Conservation (phyloP, 2,888 invertebrate species). For the Eristalis pertinax region DNA sequence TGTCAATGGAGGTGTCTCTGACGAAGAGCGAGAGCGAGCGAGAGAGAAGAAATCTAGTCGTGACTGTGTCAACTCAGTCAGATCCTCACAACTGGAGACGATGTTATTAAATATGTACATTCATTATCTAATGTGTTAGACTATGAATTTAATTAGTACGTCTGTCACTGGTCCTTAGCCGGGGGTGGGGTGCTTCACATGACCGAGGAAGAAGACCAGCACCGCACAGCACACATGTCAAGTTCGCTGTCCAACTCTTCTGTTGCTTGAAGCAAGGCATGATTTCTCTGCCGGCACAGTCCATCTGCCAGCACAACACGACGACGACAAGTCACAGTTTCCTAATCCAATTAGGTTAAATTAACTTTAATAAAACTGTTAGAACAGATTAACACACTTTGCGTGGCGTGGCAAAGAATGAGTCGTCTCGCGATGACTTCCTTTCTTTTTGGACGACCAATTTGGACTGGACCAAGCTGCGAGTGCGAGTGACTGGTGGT, state of each 20-base stretch:
- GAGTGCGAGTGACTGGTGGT: not conserved
- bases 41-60: not conserved
- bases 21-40: not conserved
- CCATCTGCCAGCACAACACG: not conserved
- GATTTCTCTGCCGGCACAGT: not conserved
- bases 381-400: constrained; percentile 29
- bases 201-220: not conserved
- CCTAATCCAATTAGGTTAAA: constrained; percentile 36
- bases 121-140: constrained; percentile 25
- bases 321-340: constrained; percentile 5
- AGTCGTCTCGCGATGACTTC: not conserved
- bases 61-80: not conserved
- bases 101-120: constrained; percentile 14
- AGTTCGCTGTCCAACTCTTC: constrained; percentile 26
- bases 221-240: not conserved
- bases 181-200: not conserved
- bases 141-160: constrained; percentile 30
- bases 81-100: not conserved
- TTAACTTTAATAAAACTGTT: constrained; percentile 34
- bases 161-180: not conserved
- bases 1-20: not conserved
- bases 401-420: not conserved
- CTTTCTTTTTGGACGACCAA: constrained; percentile 2
- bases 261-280: not conserved
- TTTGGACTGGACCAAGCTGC: not conserved